These are phyloP conservation scores for Siniperca knerii DNA, from an alignment of 2,113 vertebrate genomes.

Conservation along the genomic window DNA sequence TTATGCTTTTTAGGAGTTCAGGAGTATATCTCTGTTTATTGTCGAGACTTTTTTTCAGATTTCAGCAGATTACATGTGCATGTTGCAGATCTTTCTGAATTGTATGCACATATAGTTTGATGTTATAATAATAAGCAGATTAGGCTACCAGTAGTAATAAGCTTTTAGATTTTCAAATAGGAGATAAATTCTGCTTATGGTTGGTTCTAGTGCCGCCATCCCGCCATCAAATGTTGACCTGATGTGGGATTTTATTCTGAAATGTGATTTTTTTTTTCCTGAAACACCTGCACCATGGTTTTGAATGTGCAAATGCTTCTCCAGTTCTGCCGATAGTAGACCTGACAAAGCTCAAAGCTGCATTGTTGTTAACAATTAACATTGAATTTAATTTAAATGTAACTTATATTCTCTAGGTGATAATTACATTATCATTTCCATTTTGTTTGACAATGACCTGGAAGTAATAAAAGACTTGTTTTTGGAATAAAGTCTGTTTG, in stretches of 20 bases:
- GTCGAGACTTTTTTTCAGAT: constrained; percentile 2
- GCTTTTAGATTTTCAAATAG: constrained; percentile 34
- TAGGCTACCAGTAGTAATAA: constrained; percentile 34
- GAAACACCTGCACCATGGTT: constrained; percentile 12
- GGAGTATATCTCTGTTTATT: constrained; percentile 4
- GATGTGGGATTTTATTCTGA: constrained; percentile 49
- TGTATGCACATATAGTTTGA: constrained; percentile 35
- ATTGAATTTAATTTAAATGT: constrained; percentile 70
- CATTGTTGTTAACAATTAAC: constrained; percentile 53
- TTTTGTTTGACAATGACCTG: constrained; percentile 60
- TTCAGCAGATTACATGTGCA: constrained; percentile 47
- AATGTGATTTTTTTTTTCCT: constrained; percentile 44
- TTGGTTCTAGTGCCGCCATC: background rate
- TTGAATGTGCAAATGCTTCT: constrained; percentile 32
- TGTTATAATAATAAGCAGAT: constrained; percentile 22
- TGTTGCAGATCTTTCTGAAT: constrained; percentile 55
- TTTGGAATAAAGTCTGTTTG: constrained; percentile 74
- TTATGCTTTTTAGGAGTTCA: constrained; percentile 7
- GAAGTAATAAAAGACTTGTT: constrained; percentile 52
- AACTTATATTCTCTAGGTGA: constrained; percentile 63
- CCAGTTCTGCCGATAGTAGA: background rate
- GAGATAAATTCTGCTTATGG: constrained; percentile 11
- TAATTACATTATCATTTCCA: constrained; percentile 24
- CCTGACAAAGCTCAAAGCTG: constrained; percentile 52
- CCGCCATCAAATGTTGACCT: constrained; percentile 14